These are phyloP conservation scores for Variabilichromis moorii DNA, from an alignment of 2,113 vertebrate genomes.

Conservation along the genomic window DNA sequence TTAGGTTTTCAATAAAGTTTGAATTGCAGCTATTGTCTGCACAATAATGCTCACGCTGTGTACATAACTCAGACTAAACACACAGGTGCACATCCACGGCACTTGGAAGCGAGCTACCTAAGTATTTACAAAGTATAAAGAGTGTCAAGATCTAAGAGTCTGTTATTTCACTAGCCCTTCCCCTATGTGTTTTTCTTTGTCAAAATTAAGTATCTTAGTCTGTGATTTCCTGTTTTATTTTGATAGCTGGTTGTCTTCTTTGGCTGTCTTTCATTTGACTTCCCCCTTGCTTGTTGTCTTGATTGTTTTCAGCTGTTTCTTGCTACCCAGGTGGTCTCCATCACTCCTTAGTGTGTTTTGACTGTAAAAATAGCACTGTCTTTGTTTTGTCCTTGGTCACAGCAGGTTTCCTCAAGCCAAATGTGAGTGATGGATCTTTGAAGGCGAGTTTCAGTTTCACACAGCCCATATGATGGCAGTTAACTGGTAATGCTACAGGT, in stretches of 20 bases:
- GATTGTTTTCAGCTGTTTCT: background rate
- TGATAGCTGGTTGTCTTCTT: background rate
- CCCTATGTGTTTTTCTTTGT: background rate
- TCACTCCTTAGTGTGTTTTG: background rate
- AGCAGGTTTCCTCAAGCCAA: background rate
- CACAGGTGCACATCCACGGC: background rate
- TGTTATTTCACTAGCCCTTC: background rate
- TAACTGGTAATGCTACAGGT: background rate
- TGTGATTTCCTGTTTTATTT: background rate
- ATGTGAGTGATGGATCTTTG: background rate
- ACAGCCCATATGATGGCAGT: background rate
- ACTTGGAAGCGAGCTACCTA: background rate
- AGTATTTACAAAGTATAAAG: background rate
- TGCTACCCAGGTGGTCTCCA: background rate
- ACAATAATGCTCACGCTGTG: background rate
- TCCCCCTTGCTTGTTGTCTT: background rate
- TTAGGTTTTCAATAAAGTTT: background rate
- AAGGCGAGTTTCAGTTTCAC: background rate
- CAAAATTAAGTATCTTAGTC: background rate
- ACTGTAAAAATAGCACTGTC: background rate
- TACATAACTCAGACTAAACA: background rate
- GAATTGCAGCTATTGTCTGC: background rate
- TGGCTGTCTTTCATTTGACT: background rate
- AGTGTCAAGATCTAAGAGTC: background rate
- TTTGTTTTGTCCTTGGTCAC: background rate